Base-by-base conservation (phyloP, 1,140 invertebrate genomes). In the Atta colombica region DNA sequence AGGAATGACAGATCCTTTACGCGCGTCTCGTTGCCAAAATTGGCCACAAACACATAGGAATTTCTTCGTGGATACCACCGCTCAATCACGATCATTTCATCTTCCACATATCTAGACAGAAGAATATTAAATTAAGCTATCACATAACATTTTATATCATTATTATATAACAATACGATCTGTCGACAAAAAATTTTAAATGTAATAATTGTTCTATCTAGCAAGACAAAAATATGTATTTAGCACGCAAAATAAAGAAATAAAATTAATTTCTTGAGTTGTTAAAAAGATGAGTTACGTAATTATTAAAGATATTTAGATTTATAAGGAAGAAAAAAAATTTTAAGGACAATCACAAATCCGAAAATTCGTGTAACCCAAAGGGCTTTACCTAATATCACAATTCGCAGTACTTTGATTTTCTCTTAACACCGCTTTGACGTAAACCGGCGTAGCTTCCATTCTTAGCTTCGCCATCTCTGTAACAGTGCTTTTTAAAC, bases 31-130 rank as follows among this genome's bases (percentile, higher is more conserved):
- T 92, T 94, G 0, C 97, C 97, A 8, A 98, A 94, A 95, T 98
- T 98, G 2, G 96, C 96, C 0, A 98, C 96, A 65, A 97, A 96
- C 1, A 97, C 97, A 89, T 97, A 98, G 2, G 97, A 96, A 91
- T 97, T 97, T 75, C 97, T 96, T 21, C 98, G 95, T 6, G 97
- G 97, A 94, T 97, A 98, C 96, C 96, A 97, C 55, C 97, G 95
- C 89, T 98, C 97, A 61, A 98, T 95, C 0, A 98, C 96, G 12
- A 98, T 92, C 28, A 98, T 94, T 90, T 97, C 96, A 55, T 96
- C 95, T 25, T 96, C 94, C 18, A 96, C 96, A 89, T 96, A 96
- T 45, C 95, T 96, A 69, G 45, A 75, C 14, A 74, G 51, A 85
- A 77, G 7, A 45, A 75, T 55, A 84, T 28, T 75, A 72, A 75